Evolutionary conservation across 30 jellyfish, hydroid and myxozoan species (phyloP).

Genomic region (Pelagia noctiluca): DNA sequence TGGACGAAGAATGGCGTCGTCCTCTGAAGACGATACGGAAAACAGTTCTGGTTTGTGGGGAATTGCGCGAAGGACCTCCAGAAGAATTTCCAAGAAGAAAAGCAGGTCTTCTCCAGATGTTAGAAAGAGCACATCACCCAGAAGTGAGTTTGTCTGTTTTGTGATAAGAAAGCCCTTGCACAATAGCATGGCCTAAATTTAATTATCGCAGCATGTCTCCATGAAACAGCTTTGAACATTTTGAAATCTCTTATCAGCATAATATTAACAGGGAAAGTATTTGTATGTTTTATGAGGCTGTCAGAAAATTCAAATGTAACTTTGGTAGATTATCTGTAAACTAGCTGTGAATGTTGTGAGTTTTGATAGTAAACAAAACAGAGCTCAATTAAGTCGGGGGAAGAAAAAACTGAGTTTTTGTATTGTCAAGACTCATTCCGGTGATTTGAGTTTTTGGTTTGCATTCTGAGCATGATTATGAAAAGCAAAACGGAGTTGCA

Average conservation of each 20-base stretch:
- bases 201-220: slow-evolving; percentile 4
- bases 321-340: neutral
- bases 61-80: slow-evolving; percentile 46
- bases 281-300: neutral
- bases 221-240: too few species aligned
- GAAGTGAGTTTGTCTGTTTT: slow-evolving; percentile 51
- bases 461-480: too few species aligned
- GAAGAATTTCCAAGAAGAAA: slow-evolving; percentile 52
- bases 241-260: neutral
- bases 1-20: slow-evolving; percentile 69
- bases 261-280: neutral
- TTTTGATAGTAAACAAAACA: neutral
- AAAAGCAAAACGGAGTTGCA: too few species aligned
- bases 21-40: slow-evolving; percentile 63
- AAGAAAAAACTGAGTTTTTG: neutral
- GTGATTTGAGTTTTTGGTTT: too few species aligned
- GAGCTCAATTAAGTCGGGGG: neutral
- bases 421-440: too few species aligned
- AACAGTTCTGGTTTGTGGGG: slow-evolving; percentile 60
- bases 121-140: slow-evolving; percentile 33
- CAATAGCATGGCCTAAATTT: slow-evolving; percentile 5
- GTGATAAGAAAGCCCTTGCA: neutral
- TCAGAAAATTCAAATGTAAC: neutral
- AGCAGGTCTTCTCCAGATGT: slow-evolving; percentile 69
- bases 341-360: slow-evolving; percentile 6